Evolutionary conservation across 2,888 invertebrate genomes (phyloP).

Genomic region (Tetragonisca angustula): DNA sequence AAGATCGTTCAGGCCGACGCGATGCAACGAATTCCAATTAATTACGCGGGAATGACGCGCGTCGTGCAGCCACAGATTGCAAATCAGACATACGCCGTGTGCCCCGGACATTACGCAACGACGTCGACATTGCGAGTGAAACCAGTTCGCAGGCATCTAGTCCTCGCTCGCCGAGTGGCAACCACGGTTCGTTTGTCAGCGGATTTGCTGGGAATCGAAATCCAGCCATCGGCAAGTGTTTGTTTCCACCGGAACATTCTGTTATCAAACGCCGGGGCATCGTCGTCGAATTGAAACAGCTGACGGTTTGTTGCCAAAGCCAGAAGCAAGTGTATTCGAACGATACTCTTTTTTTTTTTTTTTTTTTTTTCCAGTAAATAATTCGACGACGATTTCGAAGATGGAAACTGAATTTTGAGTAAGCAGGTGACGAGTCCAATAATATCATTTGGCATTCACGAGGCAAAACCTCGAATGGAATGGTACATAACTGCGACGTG

Average conservation of each 20-base stretch:
- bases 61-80: constrained; percentile 50
- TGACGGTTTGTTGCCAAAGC: background rate
- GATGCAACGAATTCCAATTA: constrained; percentile 61
- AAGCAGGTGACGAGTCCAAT: too few species aligned
- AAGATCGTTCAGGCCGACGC: constrained; percentile 21
- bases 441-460: too few species aligned
- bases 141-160: constrained; percentile 60
- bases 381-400: too few species aligned
- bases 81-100: constrained; percentile 38
- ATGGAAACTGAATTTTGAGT: too few species aligned
- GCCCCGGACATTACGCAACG: constrained; percentile 58
- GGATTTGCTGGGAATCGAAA: constrained; percentile 16
- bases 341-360: background rate
- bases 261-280: constrained; percentile 11
- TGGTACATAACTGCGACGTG: too few species aligned
- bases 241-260: constrained; percentile 24
- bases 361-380: too few species aligned
- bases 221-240: constrained; percentile 25
- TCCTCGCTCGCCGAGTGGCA: background rate
- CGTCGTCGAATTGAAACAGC: background rate
- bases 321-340: background rate
- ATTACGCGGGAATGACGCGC: constrained; percentile 61
- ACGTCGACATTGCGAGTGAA: constrained; percentile 63
- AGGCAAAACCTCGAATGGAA: too few species aligned
- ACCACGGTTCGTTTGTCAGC: constrained; percentile 4